Conservation (phyloP, 2,888 invertebrate genomes). For the Calameuta pallipes region DNA sequence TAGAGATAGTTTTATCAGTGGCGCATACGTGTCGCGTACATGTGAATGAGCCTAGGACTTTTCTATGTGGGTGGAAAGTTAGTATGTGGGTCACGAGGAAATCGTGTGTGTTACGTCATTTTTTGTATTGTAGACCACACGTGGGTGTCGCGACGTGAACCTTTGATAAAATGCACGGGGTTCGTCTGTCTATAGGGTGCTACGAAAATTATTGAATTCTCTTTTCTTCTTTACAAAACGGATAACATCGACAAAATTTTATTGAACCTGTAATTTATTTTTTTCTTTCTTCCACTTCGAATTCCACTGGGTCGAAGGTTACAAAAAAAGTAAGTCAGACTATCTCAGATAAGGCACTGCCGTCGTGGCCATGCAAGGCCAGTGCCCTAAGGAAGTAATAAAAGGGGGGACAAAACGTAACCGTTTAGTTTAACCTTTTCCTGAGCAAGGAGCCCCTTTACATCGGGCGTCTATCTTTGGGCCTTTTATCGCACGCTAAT, state of each 20-base stretch:
- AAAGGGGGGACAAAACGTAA: no score
- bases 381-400: no score
- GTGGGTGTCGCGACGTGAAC: constrained; percentile 13
- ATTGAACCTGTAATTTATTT: no score
- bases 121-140: constrained; percentile 46
- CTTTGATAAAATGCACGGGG: background rate
- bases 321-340: no score
- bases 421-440: no score
- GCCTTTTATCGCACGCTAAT: no score
- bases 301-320: no score
- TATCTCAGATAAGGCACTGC: no score
- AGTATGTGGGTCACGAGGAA: constrained; percentile 62
- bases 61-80: constrained; percentile 32
- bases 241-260: background rate
- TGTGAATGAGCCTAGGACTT: constrained; percentile 24
- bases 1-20: background rate
- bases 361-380: no score
- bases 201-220: background rate
- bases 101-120: constrained; percentile 36
- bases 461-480: no score
- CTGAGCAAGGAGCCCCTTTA: no score
- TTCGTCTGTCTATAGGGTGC: background rate
- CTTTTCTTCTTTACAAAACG: background rate
- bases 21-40: constrained; percentile 14
- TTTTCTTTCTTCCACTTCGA: no score